Evolutionary conservation across 2,113 vertebrate genomes (phyloP).

Genomic region (Erinaceus europaeus): DNA sequence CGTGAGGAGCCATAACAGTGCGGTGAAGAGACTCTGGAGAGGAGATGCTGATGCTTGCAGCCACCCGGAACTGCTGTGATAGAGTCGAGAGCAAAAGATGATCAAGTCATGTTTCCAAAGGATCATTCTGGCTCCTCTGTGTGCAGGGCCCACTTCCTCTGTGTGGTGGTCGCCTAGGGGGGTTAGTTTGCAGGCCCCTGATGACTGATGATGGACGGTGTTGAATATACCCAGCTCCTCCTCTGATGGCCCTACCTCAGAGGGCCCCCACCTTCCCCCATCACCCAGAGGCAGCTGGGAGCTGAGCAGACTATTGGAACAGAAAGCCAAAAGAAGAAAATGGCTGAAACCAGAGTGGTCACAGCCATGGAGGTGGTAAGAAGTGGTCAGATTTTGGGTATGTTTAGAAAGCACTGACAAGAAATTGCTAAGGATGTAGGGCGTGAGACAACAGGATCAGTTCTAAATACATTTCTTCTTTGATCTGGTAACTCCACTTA

Average conservation of each 20-base stretch:
- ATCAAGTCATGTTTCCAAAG: not conserved
- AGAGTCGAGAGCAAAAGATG: not conserved
- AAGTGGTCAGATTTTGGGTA: not conserved
- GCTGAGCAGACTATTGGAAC: not conserved
- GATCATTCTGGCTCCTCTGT: not conserved
- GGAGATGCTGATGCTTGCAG: not conserved
- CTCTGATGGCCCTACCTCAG: too few species aligned
- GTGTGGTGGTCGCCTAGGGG: too few species aligned
- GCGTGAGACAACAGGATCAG: not conserved
- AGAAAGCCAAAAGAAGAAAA: not conserved
- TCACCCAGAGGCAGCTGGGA: too few species aligned
- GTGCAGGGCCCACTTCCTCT: not conserved
- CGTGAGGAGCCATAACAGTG: not conserved
- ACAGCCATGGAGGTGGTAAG: not conserved
- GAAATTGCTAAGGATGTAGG: not conserved
- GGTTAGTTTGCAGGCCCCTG: too few species aligned
- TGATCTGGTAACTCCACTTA: slow-evolving; percentile 7
- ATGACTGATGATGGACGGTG: too few species aligned
- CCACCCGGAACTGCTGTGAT: too few species aligned
- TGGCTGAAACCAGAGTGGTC: not conserved
- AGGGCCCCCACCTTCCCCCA: too few species aligned
- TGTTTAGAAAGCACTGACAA: not conserved
- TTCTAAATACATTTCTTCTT: not conserved
- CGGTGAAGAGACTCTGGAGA: not conserved
- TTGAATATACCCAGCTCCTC: too few species aligned